Evolutionary conservation across 2,888 invertebrate genomes (phyloP).

Genomic region (Ormyrus rosae): DNA sequence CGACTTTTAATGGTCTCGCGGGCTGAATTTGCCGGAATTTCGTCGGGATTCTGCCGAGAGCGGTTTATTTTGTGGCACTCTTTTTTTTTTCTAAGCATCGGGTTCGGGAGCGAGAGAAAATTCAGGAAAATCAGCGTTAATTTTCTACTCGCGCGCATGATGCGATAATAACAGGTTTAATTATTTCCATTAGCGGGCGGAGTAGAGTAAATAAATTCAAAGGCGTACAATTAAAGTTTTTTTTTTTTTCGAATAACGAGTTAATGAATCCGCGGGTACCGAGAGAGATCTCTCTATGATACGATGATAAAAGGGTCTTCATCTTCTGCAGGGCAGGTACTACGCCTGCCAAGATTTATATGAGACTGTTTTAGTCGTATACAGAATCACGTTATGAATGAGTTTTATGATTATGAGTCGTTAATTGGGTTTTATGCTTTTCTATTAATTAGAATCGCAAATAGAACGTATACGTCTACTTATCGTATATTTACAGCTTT

Average conservation of each 20-base stretch:
- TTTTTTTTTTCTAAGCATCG: no score
- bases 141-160: no score
- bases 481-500: background rate
- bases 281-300: background rate
- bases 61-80: no score
- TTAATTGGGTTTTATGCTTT: conserved; percentile 7
- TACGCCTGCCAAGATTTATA: background rate
- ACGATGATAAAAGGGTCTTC: background rate
- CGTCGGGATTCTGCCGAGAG: background rate
- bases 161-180: no score
- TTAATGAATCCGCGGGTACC: no score
- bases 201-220: no score
- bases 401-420: conserved; percentile 14
- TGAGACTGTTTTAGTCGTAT: background rate
- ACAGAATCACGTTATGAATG: background rate
- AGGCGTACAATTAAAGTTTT: no score
- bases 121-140: no score
- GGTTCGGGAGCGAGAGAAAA: no score
- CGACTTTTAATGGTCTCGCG: background rate
- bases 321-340: background rate
- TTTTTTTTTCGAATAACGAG: no score
- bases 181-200: no score
- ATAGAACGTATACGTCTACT: background rate
- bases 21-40: background rate
- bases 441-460: conserved; percentile 11